Evolutionary conservation across 2,888 invertebrate species (phyloP).

Genomic region (Thyatira batis): DNA sequence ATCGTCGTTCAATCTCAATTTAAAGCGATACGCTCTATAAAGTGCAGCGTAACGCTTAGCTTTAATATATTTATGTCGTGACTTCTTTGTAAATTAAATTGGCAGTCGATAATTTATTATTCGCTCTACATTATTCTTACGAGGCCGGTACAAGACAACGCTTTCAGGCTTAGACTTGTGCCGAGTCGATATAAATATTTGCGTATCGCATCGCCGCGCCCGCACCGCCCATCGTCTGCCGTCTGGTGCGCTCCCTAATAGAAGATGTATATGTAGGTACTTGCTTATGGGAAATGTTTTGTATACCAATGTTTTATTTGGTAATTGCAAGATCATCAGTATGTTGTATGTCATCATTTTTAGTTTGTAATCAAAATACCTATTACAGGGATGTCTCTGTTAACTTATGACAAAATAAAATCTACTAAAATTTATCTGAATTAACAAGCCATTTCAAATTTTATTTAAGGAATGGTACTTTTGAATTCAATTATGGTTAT

Average conservation of each 20-base stretch:
- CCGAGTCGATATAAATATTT: conserved; percentile 69
- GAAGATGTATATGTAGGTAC: not conserved
- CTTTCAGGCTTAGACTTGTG: conserved; percentile 75
- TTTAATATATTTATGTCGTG: conserved; percentile 52
- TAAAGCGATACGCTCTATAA: conserved; percentile 35
- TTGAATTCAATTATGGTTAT: no score
- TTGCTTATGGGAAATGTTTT: no score
- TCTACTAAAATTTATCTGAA: no score
- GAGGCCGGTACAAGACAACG: conserved; percentile 70
- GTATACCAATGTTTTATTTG: no score
- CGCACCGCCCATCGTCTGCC: conserved; percentile 26
- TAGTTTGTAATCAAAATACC: no score
- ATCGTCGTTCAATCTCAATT: conserved; percentile 59
- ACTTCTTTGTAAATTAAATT: conserved; percentile 62
- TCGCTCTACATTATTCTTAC: conserved; percentile 58
- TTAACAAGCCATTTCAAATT: no score
- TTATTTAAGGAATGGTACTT: no score
- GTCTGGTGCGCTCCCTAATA: conserved; percentile 27
- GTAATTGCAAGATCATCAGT: no score
- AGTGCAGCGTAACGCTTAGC: conserved; percentile 33
- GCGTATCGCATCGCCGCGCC: conserved; percentile 56
- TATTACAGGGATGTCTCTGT: no score
- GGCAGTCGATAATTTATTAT: conserved; percentile 61
- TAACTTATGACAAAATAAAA: no score
- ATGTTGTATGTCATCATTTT: no score